Evolutionary conservation across 2,113 vertebrate genomes (phyloP), one percentile per base, ranked within the genome.

Genomic region (Heteronetta atricapilla): DNA sequence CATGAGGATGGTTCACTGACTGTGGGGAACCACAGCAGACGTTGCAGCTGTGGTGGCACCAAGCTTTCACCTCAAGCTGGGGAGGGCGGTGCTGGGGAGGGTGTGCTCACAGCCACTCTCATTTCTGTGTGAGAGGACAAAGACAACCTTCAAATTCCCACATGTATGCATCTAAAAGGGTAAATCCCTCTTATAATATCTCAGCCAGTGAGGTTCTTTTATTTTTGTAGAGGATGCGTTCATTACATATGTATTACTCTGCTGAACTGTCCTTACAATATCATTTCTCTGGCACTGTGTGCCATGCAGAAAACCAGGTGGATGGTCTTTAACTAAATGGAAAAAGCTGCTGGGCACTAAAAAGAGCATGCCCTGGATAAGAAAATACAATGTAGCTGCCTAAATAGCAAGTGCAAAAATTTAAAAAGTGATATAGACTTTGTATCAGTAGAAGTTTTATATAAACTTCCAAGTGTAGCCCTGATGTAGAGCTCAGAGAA

Each of bases 151-250:
- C 31, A 4, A 0, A 23, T 76, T 88, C 59, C 31, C n/a, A n/a
- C 21, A n/a, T 29, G 26, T 18, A 73, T 36, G 5, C 48, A 14
- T 6, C 8, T 62, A 72, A 26, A 22, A 82, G 18, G 33, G 72
- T 0, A 11, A 89, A 85, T 8, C 17, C 31, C 18, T 68, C 38
- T 13, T 31, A n/a, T 7, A 2, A 0, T 64, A 6, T 28, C 34
- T 13, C 21, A 31, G 42, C 56, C 62, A 81, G 5, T 25, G 4
- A 0, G 2, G 6, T 33, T 89, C 36, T 69, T 42, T 28, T 75
- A 4, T 60, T 79, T 69, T 50, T 38, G 3, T 31, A 29, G 40
- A 33, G 18, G n/a, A 64, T 55, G 8, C 13, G 18, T 38, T 75
- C 26, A 31, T 69, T 26, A 28, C 8, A 28, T 36, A 75, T 0